Evolutionary conservation across 2,888 invertebrate species (phyloP).

Genomic region (Leucoma salicis): DNA sequence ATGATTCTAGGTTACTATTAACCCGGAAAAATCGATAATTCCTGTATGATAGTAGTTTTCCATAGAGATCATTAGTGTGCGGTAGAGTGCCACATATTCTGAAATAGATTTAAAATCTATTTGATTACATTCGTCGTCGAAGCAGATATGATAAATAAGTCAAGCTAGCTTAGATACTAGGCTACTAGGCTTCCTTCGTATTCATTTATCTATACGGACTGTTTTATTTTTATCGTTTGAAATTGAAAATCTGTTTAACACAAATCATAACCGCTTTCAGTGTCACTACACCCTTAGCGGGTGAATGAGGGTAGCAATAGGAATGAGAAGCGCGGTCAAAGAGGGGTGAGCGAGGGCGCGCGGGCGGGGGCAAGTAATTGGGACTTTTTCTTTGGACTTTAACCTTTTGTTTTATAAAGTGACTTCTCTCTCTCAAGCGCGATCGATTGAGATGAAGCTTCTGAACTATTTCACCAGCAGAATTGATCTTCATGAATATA

Average conservation of each 20-base stretch:
- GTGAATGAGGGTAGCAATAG: constrained; percentile 26
- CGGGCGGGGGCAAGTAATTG: constrained; percentile 64
- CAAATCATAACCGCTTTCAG: constrained; percentile 23
- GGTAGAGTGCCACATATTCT: too few species aligned
- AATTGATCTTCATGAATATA: constrained; percentile 8
- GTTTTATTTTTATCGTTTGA: too few species aligned
- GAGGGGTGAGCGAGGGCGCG: background rate
- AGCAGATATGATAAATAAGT: too few species aligned
- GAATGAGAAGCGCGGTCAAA: constrained; percentile 32
- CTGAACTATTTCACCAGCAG: constrained; percentile 9
- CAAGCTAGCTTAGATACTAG: too few species aligned
- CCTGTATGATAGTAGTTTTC: too few species aligned
- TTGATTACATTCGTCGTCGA: too few species aligned
- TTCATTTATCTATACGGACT: too few species aligned
- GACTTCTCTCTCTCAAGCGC: constrained; percentile 61
- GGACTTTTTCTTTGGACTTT: constrained; percentile 78
- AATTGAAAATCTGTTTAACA: background rate
- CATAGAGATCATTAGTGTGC: too few species aligned
- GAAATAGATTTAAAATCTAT: too few species aligned
- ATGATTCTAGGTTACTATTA: too few species aligned
- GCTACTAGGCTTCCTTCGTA: too few species aligned
- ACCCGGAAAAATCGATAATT: too few species aligned
- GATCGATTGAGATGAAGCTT: constrained; percentile 57
- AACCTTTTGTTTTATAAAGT: constrained; percentile 78
- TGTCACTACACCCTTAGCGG: constrained; percentile 27